phyloP scores from a whole-genome alignment of 2,797 vertebrate species.

The Gobionotothen gibberifrons region DNA sequence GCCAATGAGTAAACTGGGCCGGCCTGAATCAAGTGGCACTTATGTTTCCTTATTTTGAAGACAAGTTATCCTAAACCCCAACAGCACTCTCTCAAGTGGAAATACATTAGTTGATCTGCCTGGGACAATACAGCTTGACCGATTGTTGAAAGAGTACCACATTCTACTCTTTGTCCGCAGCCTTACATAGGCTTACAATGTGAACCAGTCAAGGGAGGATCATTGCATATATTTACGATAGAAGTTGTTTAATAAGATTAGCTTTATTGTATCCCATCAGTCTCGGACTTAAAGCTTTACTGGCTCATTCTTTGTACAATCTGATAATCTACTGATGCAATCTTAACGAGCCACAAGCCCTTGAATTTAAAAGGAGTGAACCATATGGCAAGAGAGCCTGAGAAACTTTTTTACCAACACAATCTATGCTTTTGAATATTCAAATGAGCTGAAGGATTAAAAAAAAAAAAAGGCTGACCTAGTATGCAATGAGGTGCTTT shows the following conservation, averaged over 20 bases:
- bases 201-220: conserved; percentile 46
- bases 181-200: conserved; percentile 62
- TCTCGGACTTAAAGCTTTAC: conserved; percentile 49
- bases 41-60: conserved; percentile 25
- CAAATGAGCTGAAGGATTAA: conserved; percentile 36
- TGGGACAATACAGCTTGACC: conserved; percentile 38
- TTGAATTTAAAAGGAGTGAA: conserved; percentile 40
- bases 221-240: conserved; percentile 68
- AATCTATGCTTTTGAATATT: conserved; percentile 56
- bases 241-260: conserved; percentile 72
- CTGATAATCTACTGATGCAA: conserved; percentile 56
- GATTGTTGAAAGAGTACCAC: conserved; percentile 44
- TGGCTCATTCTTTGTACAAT: conserved; percentile 42
- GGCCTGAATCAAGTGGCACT: not conserved
- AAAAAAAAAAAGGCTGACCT: conserved; percentile 31
- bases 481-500: not conserved
- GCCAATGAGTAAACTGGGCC: too few relatives aligned
- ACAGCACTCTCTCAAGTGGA: conserved; percentile 56
- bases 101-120: conserved; percentile 43
- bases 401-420: conserved; percentile 43
- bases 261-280: conserved; percentile 57
- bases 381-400: conserved; percentile 54
- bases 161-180: conserved; percentile 55
- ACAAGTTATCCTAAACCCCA: conserved; percentile 34
- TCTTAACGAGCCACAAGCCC: conserved; percentile 46